phyloP scores from a whole-genome alignment of 2,113 vertebrate genomes.

The Mormoops blainvillei region DNA sequence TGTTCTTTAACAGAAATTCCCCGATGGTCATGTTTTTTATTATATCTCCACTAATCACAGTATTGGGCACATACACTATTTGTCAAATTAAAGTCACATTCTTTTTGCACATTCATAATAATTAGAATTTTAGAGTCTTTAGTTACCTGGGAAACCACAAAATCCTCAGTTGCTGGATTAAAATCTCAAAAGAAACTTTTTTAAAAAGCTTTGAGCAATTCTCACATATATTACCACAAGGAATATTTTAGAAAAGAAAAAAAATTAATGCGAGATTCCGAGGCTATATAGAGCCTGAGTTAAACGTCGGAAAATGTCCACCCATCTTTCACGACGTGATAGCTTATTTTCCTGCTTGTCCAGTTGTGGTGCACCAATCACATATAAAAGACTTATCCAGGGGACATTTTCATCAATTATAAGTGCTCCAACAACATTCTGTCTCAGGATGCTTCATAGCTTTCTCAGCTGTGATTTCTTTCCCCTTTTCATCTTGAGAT shows the following conservation, averaged over 20 bases:
- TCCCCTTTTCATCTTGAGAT: not conserved
- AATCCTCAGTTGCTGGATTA: not conserved
- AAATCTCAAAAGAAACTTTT: not conserved
- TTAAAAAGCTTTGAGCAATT: not conserved
- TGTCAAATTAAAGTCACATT: not conserved
- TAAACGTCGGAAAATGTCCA: constrained; percentile 47
- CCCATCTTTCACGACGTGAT: constrained; percentile 52
- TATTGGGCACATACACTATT: not conserved
- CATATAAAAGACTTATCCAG: constrained; percentile 45
- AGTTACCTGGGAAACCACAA: not conserved
- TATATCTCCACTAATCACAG: not conserved
- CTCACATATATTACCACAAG: not conserved
- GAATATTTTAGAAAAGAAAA: constrained; percentile 1
- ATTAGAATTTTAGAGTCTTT: not conserved
- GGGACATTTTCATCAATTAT: constrained; percentile 58
- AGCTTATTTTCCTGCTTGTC: constrained; percentile 57
- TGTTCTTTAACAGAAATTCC: not conserved
- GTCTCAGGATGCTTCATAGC: not conserved
- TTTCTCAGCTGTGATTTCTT: constrained; percentile 38
- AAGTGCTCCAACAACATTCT: not conserved
- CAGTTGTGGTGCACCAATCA: constrained; percentile 15
- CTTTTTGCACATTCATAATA: not conserved
- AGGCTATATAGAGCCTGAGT: not conserved
- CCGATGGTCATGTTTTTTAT: not conserved
- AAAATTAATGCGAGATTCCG: constrained; percentile 6